These are phyloP conservation scores for Anneissia japonica DNA, from an alignment of 35 echinoderm and acorn worm species.

Conservation along the genomic window DNA sequence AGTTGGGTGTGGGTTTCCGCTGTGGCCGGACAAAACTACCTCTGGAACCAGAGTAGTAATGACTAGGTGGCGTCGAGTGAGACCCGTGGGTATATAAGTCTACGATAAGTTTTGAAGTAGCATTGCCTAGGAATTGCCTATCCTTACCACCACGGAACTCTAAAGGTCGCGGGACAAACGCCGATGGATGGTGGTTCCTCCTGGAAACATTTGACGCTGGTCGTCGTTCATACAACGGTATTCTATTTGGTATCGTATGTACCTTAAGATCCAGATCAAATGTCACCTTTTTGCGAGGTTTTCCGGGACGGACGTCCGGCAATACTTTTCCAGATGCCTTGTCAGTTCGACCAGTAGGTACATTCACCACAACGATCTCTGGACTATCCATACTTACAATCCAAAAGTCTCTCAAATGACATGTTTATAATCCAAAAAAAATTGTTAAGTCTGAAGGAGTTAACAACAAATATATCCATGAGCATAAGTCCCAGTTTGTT, in stretches of 20 bases:
- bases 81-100: not conserved
- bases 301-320: not conserved
- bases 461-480: too few relatives aligned
- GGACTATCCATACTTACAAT: not conserved
- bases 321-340: not conserved
- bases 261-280: conserved; percentile 88
- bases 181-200: conserved; percentile 15
- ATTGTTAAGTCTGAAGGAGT: too few relatives aligned
- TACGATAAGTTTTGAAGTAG: not conserved
- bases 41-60: not conserved
- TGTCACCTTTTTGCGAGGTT: conserved; percentile 56
- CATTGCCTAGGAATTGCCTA: conserved; percentile 27
- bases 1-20: not conserved
- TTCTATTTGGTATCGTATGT: conserved; percentile 81
- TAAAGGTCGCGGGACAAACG: conserved; percentile 53
- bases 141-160: not conserved
- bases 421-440: too few relatives aligned
- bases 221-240: conserved; percentile 76
- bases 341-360: not conserved
- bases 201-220: conserved; percentile 46
- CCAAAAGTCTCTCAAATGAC: too few relatives aligned
- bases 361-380: not conserved
- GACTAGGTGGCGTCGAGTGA: not conserved
- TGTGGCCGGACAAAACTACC: not conserved
- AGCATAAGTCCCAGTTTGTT: too few relatives aligned